These are phyloP conservation scores for Mesocentrotus franciscanus DNA, from an alignment of 53 echinoderm and acorn worm genomes.

Conservation along the genomic window DNA sequence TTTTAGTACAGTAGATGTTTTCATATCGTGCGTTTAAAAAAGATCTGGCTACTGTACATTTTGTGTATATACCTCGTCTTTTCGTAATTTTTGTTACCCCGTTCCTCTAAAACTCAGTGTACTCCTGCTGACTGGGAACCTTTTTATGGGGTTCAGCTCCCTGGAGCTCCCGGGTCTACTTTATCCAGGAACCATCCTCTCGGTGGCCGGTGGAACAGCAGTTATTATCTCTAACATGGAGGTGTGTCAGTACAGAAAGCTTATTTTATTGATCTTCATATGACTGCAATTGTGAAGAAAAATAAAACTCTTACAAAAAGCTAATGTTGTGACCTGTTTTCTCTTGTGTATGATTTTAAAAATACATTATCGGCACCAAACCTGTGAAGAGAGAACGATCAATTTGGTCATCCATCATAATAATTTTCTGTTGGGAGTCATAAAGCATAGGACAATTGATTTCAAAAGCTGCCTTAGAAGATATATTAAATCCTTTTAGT, in stretches of 20 bases:
- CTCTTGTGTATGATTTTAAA: too few species aligned
- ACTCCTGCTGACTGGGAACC: not conserved
- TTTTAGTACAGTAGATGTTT: too few species aligned
- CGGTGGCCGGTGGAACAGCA: not conserved
- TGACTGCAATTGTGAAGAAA: not conserved
- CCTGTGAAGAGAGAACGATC: too few species aligned
- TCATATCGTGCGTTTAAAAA: too few species aligned
- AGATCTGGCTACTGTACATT: too few species aligned
- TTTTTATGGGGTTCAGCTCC: conserved; percentile 26
- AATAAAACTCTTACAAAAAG: not conserved
- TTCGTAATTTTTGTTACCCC: too few species aligned
- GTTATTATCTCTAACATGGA: not conserved
- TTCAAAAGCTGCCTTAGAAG: too few species aligned
- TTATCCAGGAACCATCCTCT: not conserved
- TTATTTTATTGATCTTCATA: too few species aligned
- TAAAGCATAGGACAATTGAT: not conserved
- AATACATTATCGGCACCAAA: not conserved
- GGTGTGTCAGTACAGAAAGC: not conserved
- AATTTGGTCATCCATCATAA: too few species aligned
- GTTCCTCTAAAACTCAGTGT: not conserved
- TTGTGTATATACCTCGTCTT: too few species aligned
- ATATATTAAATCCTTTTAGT: too few species aligned
- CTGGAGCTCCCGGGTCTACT: not conserved
- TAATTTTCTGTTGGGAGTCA: not conserved
- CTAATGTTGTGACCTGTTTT: not conserved